Evolutionary conservation across 92 coral and sea anemone species (phyloP).

Genomic region (Porites cylindrica): DNA sequence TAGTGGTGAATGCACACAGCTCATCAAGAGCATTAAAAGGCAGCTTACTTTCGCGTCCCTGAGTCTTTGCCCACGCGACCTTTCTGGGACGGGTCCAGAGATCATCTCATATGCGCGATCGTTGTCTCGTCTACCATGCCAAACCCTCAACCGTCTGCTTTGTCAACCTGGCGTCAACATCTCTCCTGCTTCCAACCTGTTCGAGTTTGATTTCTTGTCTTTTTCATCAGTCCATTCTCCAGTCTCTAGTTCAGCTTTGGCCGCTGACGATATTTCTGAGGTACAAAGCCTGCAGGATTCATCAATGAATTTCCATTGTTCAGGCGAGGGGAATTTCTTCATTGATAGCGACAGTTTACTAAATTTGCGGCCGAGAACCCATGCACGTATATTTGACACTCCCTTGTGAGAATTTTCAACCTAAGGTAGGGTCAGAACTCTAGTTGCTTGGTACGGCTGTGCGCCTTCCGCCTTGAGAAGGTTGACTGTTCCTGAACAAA

Average conservation of each 20-base stretch:
- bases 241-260: no score
- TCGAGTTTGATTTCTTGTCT: background rate
- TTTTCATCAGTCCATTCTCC: background rate
- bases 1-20: background rate
- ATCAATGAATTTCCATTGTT: background rate
- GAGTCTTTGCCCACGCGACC: background rate
- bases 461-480: no score
- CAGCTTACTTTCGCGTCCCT: background rate
- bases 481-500: no score
- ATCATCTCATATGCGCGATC: background rate
- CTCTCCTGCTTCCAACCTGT: background rate
- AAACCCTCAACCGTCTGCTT: background rate
- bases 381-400: background rate
- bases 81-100: background rate
- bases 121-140: background rate
- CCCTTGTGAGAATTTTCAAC: no score
- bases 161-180: background rate
- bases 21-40: slow-evolving; percentile 5
- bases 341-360: background rate
- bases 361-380: background rate
- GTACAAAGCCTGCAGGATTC: background rate
- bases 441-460: no score
- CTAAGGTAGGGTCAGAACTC: no score
- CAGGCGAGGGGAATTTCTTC: background rate
- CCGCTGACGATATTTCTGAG: background rate